Conservation (phyloP, 1,140 invertebrate species). For the Eurosta solidaginis region DNA sequence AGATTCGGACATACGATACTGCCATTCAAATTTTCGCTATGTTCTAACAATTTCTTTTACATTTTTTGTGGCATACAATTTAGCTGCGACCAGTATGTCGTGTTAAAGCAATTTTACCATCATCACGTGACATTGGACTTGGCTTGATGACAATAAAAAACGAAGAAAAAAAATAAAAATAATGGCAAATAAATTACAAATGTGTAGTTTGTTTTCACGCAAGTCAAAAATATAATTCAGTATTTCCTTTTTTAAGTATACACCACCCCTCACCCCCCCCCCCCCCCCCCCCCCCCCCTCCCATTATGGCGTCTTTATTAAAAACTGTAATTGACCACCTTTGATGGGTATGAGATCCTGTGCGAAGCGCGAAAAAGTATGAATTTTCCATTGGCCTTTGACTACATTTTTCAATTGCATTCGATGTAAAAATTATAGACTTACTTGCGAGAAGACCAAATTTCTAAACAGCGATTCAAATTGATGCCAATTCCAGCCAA, state of each 20-base stretch:
- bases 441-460: not conserved
- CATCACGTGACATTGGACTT: not conserved
- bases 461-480: not conserved
- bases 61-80: not conserved
- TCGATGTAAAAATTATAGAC: not conserved
- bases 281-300: no score
- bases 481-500: not conserved
- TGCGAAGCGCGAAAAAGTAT: not conserved
- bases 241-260: no score
- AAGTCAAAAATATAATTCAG: no score
- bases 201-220: not conserved
- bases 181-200: not conserved
- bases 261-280: no score
- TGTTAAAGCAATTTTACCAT: not conserved
- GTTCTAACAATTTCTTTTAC: not conserved
- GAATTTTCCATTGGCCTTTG: not conserved
- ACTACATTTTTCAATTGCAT: not conserved
- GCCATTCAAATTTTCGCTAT: not conserved
- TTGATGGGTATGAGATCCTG: not conserved
- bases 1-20: not conserved
- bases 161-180: not conserved
- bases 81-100: conserved; percentile 12
- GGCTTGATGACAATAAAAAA: not conserved
- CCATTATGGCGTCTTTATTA: no score
- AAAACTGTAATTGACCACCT: not conserved